Base-by-base conservation (phyloP, 1,140 invertebrate genomes). In the Linepithema humile region DNA sequence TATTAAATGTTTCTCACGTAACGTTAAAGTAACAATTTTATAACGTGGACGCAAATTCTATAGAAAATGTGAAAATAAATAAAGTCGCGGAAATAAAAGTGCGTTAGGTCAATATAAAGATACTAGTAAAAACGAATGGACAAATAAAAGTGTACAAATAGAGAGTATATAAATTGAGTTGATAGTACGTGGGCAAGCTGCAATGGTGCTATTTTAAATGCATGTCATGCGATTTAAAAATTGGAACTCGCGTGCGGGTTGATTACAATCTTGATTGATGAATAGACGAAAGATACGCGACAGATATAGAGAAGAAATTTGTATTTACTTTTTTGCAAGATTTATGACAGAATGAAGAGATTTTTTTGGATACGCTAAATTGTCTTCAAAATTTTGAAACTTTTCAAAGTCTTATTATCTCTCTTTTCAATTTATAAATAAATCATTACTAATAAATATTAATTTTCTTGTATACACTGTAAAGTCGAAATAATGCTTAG, bases 151-250 rank as follows among this genome's bases (percentile, higher is more conserved):
- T 20, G 5, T 7, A 17, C 29, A 62, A 62, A 45, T 75, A 62
- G 17, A 74, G 12, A n/a, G n/a, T n/a, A 74, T 38, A 73, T 45
- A 62, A 75, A 75, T 75, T 75, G n/a, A 75, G 23, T 64, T 62
- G 26, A 75, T 74, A 45, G 17, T 40, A 29, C 38, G 23, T 20
- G 17, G 38, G 5, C 20, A 17, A 29, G 5, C 48, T 45, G n/a
- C 12, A 12, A 2, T 6, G 55, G n/a, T 20, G 1, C 20, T 15
- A 12, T 48, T 75, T 64, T 75, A 35, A 64, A 48, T 17, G 40
- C 29, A 64, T 20, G 26, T 64, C 57, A 62, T 23, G n/a, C 12
- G 0, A 32, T 62, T 62, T 62, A 74, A 74, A 74, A 43, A 59
- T 43, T 35, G 40, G 10, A 40, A 40, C 15, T 64, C 29, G 29